Evolutionary conservation across 1,140 invertebrate genomes (phyloP).

Genomic region (Lethocerus indicus): DNA sequence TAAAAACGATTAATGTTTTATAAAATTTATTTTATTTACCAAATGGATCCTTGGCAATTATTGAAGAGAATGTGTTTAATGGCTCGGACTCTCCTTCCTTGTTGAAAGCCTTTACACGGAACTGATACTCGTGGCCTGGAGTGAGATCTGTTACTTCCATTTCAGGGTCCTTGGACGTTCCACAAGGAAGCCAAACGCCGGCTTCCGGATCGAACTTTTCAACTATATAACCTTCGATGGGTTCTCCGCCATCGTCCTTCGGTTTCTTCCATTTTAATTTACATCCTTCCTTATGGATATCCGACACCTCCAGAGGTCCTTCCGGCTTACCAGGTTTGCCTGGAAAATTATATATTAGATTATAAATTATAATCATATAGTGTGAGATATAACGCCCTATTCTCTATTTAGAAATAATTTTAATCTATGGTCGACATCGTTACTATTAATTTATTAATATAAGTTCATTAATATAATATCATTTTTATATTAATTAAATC

Average conservation of each 20-base stretch:
- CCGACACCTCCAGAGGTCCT: slow-evolving; percentile 88
- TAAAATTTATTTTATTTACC: slow-evolving; percentile 38
- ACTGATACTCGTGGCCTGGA: slow-evolving; percentile 93
- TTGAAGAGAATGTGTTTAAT: slow-evolving; percentile 79
- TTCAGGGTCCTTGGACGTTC: slow-evolving; percentile 61
- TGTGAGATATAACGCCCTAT: neutral
- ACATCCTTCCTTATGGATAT: slow-evolving; percentile 86
- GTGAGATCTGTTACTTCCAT: slow-evolving; percentile 75
- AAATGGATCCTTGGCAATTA: slow-evolving; percentile 94
- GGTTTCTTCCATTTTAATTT: slow-evolving; percentile 95
- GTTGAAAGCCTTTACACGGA: slow-evolving; percentile 93
- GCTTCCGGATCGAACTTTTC: slow-evolving; percentile 90
- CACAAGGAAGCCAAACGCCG: slow-evolving; percentile 77
- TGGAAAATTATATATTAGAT: slow-evolving; percentile 24
- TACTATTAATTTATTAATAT: neutral
- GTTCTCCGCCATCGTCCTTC: slow-evolving; percentile 93
- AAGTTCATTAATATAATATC: too few species aligned
- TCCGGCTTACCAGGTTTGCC: slow-evolving; percentile 84
- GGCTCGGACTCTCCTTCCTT: slow-evolving; percentile 94
- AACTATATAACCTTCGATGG: slow-evolving; percentile 84
- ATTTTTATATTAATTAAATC: too few species aligned
- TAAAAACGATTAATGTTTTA: neutral
- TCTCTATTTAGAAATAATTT: neutral
- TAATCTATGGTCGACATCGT: too few species aligned
- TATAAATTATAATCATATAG: neutral